A percentile compares a stretch with the other conserved stretches of the same genome.
Conservation (phyloP, 2,113 vertebrate genomes). For the Myodes glareolus region DNA sequence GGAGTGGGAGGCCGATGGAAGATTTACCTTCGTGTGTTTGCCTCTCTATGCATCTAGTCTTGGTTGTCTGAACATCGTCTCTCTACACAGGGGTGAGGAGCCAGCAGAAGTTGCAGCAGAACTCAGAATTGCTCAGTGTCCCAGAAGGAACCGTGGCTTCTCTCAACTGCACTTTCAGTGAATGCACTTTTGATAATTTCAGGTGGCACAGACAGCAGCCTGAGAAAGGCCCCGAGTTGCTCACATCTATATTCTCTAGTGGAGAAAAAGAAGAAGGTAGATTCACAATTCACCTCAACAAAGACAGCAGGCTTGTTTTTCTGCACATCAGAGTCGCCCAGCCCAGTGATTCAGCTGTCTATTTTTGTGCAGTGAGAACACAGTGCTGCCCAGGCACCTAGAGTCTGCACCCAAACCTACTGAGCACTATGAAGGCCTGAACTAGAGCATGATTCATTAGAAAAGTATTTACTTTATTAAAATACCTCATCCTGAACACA, state of each 20-base stretch:
- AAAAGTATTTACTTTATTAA: not conserved
- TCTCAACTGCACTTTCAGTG: not conserved
- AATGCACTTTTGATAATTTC: fast-evolving
- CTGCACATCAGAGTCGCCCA: not conserved
- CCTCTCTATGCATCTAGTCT: not conserved
- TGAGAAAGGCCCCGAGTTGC: not conserved
- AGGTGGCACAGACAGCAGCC: not conserved
- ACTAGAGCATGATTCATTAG: not conserved
- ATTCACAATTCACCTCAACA: constrained; percentile 37
- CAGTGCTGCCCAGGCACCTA: constrained; percentile 9
- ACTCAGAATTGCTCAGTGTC: not conserved
- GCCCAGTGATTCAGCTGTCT: constrained; percentile 48
- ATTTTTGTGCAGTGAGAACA: constrained; percentile 24
- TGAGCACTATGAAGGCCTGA: not conserved
- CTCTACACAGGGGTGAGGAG: not conserved
- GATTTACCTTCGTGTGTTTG: not conserved
- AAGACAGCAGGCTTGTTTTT: not conserved
- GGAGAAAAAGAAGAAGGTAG: not conserved
- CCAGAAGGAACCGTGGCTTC: not conserved
- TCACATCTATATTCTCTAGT: fast-evolving
- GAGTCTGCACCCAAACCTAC: constrained; percentile 14
- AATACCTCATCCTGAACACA: not conserved
- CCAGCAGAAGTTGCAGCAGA: not conserved
- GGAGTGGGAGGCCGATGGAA: not conserved
- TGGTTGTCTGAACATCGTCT: not conserved